Evolutionary conservation across 2,888 invertebrate species (phyloP).

Genomic region (Ditula angustiorana): DNA sequence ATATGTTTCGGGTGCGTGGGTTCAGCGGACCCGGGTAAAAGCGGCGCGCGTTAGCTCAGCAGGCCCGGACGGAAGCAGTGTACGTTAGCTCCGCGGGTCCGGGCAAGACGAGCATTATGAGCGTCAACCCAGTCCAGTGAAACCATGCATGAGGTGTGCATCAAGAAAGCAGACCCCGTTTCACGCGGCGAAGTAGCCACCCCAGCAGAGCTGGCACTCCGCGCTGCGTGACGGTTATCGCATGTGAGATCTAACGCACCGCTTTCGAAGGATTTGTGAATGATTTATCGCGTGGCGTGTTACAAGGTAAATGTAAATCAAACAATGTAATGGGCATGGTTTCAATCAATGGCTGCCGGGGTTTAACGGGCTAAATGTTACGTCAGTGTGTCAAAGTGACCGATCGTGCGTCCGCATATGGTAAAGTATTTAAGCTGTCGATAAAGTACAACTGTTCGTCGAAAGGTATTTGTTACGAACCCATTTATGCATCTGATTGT

Average conservation of each 20-base stretch:
- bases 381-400: constrained; percentile 13
- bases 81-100: constrained; percentile 11
- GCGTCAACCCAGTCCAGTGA: no score
- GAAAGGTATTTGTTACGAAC: not conserved
- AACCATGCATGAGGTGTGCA: no score
- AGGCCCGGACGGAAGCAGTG: not conserved
- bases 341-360: constrained; percentile 23
- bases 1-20: not conserved
- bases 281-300: constrained; percentile 37
- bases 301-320: constrained; percentile 31
- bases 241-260: constrained; percentile 39
- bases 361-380: constrained; percentile 6
- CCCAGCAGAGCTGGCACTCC: not conserved
- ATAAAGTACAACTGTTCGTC: not conserved
- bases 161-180: no score
- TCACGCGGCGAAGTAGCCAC: no score
- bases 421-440: not conserved
- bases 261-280: constrained; percentile 25
- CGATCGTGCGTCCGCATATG: not conserved
- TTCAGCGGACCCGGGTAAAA: not conserved
- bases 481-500: no score
- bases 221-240: constrained; percentile 31
- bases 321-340: constrained; percentile 31
- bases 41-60: not conserved
- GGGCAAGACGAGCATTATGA: no score